Conservation (phyloP, 2,888 invertebrate species). For the Drosophila algonquin region DNA sequence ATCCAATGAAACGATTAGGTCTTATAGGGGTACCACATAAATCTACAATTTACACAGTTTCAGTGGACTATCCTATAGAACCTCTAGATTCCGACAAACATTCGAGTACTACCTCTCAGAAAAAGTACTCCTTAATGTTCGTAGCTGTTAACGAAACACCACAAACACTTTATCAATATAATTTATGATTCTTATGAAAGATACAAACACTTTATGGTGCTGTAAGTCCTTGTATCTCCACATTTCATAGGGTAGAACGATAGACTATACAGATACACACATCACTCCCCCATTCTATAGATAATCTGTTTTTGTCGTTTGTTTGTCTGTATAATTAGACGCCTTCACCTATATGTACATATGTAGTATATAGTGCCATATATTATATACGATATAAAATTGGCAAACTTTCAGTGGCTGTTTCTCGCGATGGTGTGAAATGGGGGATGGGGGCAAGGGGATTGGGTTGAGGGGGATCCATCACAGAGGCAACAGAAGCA, state of each 20-base stretch:
- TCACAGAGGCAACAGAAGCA: slow-evolving; percentile 1
- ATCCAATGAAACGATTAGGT: too few relatives aligned
- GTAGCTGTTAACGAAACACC: too few relatives aligned
- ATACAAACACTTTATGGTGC: background rate
- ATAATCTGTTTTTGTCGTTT: slow-evolving; percentile 1
- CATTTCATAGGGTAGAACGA: background rate
- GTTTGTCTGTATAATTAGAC: slow-evolving; percentile 31
- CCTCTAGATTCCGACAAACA: too few relatives aligned
- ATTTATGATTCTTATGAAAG: background rate
- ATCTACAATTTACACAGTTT: too few relatives aligned
- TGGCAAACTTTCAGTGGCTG: slow-evolving; percentile 65
- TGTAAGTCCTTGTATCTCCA: background rate
- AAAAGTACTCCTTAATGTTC: too few relatives aligned
- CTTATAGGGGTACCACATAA: too few relatives aligned
- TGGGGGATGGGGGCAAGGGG: background rate
- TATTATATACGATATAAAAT: slow-evolving; percentile 28
- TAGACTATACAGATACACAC: background rate
- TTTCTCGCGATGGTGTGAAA: background rate
- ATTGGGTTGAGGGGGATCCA: background rate
- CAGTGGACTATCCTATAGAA: too few relatives aligned
- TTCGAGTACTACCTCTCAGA: too few relatives aligned
- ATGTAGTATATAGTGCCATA: slow-evolving; percentile 1
- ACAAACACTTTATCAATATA: too few relatives aligned
- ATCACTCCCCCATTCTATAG: background rate
- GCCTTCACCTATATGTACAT: slow-evolving; percentile 12